Percentiles rank a stretch among this genome's conserved stretches.
Evolutionary conservation across 2,113 vertebrate species (phyloP).

Genomic region (Cyprinodon tularosa): DNA sequence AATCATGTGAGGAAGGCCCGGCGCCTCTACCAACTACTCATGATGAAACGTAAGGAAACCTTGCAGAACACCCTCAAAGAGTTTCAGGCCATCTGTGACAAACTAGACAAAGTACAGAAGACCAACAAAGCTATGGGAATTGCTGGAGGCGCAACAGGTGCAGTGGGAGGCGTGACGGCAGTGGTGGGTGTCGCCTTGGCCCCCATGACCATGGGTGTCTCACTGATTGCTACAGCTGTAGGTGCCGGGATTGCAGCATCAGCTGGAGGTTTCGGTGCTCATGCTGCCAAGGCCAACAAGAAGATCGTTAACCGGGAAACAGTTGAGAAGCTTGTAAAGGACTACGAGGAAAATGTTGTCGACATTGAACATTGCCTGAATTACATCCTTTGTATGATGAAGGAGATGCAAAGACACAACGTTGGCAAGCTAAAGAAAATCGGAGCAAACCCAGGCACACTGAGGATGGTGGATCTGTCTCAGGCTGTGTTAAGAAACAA

Average conservation of each 20-base stretch:
- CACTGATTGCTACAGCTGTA: conserved; percentile 64
- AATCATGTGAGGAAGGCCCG: conserved; percentile 47
- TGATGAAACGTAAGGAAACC: conserved; percentile 47
- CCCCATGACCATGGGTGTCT: conserved; percentile 70
- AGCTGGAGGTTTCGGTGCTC: conserved; percentile 64
- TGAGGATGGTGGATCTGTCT: conserved; percentile 46
- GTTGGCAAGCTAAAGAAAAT: conserved; percentile 35
- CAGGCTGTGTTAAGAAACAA: conserved; percentile 24
- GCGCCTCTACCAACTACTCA: conserved; percentile 58
- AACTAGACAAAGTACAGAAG: conserved; percentile 66
- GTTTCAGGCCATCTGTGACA: conserved; percentile 42
- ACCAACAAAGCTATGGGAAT: conserved; percentile 57
- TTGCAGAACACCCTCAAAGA: conserved; percentile 54
- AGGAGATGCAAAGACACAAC: conserved; percentile 58
- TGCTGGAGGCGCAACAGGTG: conserved; percentile 67
- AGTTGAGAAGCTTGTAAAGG: conserved; percentile 56
- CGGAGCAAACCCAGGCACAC: conserved; percentile 17
- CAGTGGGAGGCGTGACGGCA: conserved; percentile 67
- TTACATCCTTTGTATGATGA: conserved; percentile 60
- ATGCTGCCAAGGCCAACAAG: conserved; percentile 46
- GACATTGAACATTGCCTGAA: conserved; percentile 64
- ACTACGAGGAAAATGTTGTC: conserved; percentile 35
- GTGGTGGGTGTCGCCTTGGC: conserved; percentile 71
- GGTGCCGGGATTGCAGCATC: conserved; percentile 71
- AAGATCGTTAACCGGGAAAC: conserved; percentile 34